A percentile compares a stretch with the other conserved stretches of the same genome.
Evolutionary conservation across 2,113 vertebrate species (phyloP).

Genomic region (Gymnarchus niloticus): DNA sequence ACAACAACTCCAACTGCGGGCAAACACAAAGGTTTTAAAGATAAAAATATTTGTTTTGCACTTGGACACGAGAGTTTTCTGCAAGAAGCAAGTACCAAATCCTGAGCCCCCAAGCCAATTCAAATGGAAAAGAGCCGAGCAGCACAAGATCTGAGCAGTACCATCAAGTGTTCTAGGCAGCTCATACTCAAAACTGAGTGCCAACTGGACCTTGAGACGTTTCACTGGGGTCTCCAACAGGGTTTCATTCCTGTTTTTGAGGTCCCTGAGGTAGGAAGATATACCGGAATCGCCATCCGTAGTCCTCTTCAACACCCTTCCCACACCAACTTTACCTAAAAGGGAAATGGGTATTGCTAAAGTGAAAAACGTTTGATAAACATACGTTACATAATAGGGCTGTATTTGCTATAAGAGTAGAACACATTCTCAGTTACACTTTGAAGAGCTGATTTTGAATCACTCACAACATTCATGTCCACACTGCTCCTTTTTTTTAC

Average conservation of each 20-base stretch:
- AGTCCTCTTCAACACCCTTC: constrained; percentile 59
- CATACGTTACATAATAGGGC: background rate
- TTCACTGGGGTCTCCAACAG: constrained; percentile 77
- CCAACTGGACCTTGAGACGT: constrained; percentile 69
- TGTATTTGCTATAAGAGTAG: background rate
- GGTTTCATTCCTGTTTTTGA: constrained; percentile 73
- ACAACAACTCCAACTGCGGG: background rate
- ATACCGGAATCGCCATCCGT: constrained; percentile 60
- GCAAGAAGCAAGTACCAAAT: background rate
- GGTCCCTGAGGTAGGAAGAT: constrained; percentile 77
- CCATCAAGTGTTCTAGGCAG: background rate
- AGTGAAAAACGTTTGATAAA: background rate
- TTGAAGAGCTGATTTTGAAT: background rate
- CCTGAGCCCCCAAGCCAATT: background rate
- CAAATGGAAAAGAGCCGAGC: background rate
- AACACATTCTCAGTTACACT: background rate
- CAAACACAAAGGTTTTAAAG: no score
- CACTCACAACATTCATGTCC: constrained; percentile 94
- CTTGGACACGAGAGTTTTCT: background rate
- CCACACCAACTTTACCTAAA: constrained; percentile 82
- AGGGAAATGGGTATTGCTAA: constrained; percentile 16
- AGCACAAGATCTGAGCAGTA: background rate
- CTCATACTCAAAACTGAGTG: background rate
- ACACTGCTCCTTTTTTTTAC: constrained; percentile 88
- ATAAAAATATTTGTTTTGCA: background rate